Base-by-base conservation (phyloP, 2,888 invertebrate species). In the Ischnura elegans region DNA sequence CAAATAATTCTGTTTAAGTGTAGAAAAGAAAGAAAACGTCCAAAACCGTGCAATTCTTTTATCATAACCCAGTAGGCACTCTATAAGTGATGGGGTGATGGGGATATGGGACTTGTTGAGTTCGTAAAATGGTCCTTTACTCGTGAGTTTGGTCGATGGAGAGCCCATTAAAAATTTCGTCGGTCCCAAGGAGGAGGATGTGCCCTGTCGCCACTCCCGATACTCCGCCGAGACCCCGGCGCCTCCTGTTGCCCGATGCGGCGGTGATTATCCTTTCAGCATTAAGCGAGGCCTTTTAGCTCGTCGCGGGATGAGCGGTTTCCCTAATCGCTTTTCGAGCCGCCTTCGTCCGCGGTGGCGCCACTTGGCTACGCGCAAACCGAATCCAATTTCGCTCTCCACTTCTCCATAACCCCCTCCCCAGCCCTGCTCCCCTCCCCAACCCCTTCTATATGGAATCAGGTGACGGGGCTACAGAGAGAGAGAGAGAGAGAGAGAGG, bases 281-380 rank as follows among this genome's bases (percentile, higher is more conserved):
- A 51, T 36, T 51, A 87, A 87, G 51, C 51, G 87, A 87, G 51
- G 19, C 51, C 36, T 36, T 36, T 76, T 76, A 29, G 76, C 76
- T 76, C 76, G 61, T 8, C 42, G 43, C 8, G 21, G 43, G 13
- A n/a, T 66, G 43, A 90, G 90, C 66, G 61, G 90, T 90, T 90
- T 90, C 61, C 61, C 90, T 90, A 90, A 90, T 90, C 90, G 61
- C 61, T 90, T 90, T 90, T 90, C n/a, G 61, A 61, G 61, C 61
- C 90, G 1, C 8, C 61, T 55, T 76, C 76, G 76, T 16, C 51
- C 16, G 25, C 36, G n/a, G 36, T 61, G 90, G 51, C 87, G 51
- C 21, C 51, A 42, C 36, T 43, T 61, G 42, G 55, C 76, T 42
- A 51, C 87, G 87, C 42, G 87, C 51, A 90, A 66, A 66, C 90